phyloP scores from a whole-genome alignment of 2,113 vertebrate genomes.

The Corydoras sp. region DNA sequence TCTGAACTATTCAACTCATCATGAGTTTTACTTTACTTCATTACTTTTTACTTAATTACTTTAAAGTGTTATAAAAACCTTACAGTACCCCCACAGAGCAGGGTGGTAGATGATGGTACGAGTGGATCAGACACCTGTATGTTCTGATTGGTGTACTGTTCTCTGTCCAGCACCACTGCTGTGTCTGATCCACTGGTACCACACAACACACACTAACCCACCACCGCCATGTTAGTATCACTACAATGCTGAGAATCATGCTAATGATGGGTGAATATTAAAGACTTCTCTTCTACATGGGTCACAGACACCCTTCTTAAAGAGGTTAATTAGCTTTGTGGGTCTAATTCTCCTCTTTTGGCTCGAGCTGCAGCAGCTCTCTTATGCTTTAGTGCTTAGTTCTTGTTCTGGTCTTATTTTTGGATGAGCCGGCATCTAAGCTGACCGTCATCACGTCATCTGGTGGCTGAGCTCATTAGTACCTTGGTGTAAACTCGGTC shows the following conservation, averaged over 20 bases:
- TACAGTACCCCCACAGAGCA: no score
- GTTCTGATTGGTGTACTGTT: no score
- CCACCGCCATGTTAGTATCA: no score
- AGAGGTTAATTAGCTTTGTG: conserved; percentile 50
- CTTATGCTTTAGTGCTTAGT: background rate
- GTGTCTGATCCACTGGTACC: no score
- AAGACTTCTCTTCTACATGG: conserved; percentile 26
- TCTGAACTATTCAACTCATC: no score
- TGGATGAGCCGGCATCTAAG: background rate
- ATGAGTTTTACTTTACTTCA: no score
- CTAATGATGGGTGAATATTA: conserved; percentile 6
- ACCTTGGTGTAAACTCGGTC: background rate
- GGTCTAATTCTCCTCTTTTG: conserved; percentile 46
- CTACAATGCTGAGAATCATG: background rate
- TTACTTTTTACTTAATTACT: no score
- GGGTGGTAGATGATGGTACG: no score
- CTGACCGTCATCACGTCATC: background rate
- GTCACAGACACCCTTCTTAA: conserved; percentile 52
- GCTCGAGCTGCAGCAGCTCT: conserved; percentile 6
- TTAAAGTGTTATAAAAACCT: no score
- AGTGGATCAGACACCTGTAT: no score
- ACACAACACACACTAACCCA: no score
- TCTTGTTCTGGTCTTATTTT: conserved; percentile 7
- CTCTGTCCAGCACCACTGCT: no score
- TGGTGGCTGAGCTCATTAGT: background rate